A percentile compares a stretch with the other conserved stretches of the same genome.
Conservation (phyloP, 2,113 vertebrate species). For the Nannobrachium achirus region DNA sequence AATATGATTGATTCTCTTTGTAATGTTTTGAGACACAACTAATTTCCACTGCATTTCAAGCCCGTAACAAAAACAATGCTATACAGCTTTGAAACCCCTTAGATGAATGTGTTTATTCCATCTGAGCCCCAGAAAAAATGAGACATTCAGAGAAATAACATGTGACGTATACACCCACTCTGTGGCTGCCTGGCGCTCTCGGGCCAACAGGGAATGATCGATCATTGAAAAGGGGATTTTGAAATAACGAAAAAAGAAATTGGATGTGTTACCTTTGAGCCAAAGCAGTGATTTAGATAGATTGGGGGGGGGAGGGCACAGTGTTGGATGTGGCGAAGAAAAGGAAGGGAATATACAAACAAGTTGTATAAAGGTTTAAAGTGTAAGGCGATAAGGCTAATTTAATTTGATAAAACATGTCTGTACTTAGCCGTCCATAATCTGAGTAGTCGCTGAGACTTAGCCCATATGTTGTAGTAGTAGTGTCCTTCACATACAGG, state of each 20-base stretch:
- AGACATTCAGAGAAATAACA: constrained; percentile 50
- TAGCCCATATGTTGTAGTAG: no score
- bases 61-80: constrained; percentile 38
- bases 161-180: constrained; percentile 39
- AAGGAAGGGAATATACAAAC: background rate
- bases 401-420: no score
- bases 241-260: background rate
- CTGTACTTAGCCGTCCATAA: no score
- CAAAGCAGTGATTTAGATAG: constrained; percentile 39
- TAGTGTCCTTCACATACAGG: no score
- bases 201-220: constrained; percentile 38
- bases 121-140: constrained; percentile 52
- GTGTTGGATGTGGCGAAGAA: constrained; percentile 9
- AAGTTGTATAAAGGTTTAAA: background rate
- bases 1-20: constrained; percentile 45
- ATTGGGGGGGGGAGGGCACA: background rate
- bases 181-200: constrained; percentile 29
- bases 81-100: constrained; percentile 29
- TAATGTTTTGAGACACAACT: constrained; percentile 37
- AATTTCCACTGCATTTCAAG: constrained; percentile 33
- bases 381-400: background rate
- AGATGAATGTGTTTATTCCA: constrained; percentile 63
- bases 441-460: no score
- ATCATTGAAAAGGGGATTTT: constrained; percentile 41
- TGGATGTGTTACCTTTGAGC: constrained; percentile 38